Evolutionary conservation across 2,113 vertebrate genomes (phyloP).

Genomic region (Scytalopus superciliaris): DNA sequence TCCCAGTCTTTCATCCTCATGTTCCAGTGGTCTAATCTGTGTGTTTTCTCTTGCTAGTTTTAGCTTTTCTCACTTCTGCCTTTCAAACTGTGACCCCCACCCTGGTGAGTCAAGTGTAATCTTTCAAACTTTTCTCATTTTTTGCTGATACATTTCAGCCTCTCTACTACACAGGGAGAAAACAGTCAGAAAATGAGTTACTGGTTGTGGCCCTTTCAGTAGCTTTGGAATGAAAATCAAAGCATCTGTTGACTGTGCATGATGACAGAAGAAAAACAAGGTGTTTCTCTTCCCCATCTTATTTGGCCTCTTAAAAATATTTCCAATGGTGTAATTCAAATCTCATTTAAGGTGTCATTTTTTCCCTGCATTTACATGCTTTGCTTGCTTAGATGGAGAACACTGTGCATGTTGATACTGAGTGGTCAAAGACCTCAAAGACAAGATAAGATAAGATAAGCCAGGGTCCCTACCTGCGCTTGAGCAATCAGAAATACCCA

Average conservation of each 20-base stretch:
- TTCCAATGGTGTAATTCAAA: not conserved
- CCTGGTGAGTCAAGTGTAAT: not conserved
- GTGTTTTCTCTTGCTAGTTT: not conserved
- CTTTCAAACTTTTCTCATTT: not conserved
- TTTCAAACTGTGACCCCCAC: not conserved
- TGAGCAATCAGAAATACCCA: not conserved
- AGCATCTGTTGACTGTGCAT: not conserved
- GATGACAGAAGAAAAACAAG: not conserved
- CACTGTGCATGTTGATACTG: not conserved
- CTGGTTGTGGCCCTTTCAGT: not conserved
- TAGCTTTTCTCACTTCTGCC: not conserved
- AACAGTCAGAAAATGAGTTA: not conserved
- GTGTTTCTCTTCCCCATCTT: not conserved
- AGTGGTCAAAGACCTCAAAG: not conserved
- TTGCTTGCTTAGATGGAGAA: not conserved
- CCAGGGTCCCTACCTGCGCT: not conserved
- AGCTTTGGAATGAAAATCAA: not conserved
- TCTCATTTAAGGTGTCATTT: not conserved
- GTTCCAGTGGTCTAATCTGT: not conserved
- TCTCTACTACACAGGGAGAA: not conserved
- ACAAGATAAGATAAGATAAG: not conserved
- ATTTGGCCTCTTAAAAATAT: not conserved
- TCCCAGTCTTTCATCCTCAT: not conserved
- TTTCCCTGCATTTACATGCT: not conserved
- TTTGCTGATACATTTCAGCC: not conserved